Evolutionary conservation across 2,113 vertebrate genomes (phyloP).

Genomic region (Gopherus flavomarginatus): DNA sequence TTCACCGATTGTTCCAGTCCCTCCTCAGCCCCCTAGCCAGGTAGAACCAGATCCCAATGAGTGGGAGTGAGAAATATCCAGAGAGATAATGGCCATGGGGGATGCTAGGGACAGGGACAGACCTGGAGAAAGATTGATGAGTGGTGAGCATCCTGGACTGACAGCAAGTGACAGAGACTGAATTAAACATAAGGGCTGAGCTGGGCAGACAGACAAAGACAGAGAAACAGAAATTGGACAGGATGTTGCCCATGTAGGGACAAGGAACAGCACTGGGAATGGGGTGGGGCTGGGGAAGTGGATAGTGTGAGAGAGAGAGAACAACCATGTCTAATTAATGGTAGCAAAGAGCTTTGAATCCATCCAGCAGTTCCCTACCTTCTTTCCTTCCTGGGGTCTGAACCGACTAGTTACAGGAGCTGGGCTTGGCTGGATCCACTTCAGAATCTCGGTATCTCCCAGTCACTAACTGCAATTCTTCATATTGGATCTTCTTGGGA

Average conservation of each 20-base stretch:
- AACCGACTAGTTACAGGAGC: not conserved
- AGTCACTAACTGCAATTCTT: not conserved
- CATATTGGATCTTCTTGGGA: not conserved
- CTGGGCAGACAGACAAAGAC: not conserved
- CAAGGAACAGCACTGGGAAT: not conserved
- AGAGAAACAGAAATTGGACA: not conserved
- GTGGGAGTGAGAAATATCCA: too few species aligned
- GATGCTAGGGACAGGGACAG: too few species aligned
- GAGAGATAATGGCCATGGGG: too few species aligned
- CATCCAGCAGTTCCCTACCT: not conserved
- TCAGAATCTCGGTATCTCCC: not conserved
- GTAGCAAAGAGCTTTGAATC: not conserved
- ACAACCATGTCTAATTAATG: not conserved
- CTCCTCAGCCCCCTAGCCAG: not conserved
- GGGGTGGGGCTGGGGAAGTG: not conserved
- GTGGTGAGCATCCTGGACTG: too few species aligned
- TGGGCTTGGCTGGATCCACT: not conserved
- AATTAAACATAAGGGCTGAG: not conserved
- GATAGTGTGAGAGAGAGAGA: not conserved
- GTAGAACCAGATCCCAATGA: not conserved
- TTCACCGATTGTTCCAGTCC: not conserved
- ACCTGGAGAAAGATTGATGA: too few species aligned
- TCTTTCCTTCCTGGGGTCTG: not conserved
- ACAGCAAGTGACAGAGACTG: too few species aligned
- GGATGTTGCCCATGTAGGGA: not conserved